Conservation (phyloP, 2,888 invertebrate genomes). For the Hypsopygia costalis region DNA sequence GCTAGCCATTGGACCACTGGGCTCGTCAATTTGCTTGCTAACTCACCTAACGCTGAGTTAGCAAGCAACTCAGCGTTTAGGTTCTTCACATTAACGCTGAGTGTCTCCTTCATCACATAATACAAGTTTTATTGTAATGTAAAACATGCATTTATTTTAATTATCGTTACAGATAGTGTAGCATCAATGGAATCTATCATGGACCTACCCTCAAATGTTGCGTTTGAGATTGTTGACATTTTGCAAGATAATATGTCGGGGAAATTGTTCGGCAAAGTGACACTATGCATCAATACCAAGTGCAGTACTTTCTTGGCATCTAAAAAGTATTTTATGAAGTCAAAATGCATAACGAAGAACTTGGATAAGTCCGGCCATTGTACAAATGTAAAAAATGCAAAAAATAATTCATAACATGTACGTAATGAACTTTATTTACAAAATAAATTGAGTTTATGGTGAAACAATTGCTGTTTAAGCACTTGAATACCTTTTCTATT, state of each 20-base stretch:
- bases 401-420: constrained; percentile 37
- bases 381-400: constrained; percentile 43
- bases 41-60: too few species aligned
- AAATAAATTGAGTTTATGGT: constrained; percentile 17
- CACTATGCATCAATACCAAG: constrained; percentile 60
- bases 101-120: too few species aligned
- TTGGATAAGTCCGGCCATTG: constrained; percentile 54
- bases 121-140: too few species aligned
- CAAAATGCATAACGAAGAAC: constrained; percentile 55
- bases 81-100: too few species aligned
- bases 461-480: constrained; percentile 2
- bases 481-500: not conserved
- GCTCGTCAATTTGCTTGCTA: too few species aligned
- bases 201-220: constrained; percentile 66
- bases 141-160: too few species aligned
- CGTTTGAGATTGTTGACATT: constrained; percentile 64
- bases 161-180: constrained; percentile 53
- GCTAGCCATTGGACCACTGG: too few species aligned
- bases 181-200: constrained; percentile 62
- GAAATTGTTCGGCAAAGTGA: constrained; percentile 62
- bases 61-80: too few species aligned
- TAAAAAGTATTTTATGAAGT: constrained; percentile 57
- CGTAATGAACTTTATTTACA: constrained; percentile 27
- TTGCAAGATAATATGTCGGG: constrained; percentile 62
- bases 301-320: constrained; percentile 54